Evolutionary conservation across 2,113 vertebrate genomes (phyloP).

Genomic region (Aphyosemion australe): DNA sequence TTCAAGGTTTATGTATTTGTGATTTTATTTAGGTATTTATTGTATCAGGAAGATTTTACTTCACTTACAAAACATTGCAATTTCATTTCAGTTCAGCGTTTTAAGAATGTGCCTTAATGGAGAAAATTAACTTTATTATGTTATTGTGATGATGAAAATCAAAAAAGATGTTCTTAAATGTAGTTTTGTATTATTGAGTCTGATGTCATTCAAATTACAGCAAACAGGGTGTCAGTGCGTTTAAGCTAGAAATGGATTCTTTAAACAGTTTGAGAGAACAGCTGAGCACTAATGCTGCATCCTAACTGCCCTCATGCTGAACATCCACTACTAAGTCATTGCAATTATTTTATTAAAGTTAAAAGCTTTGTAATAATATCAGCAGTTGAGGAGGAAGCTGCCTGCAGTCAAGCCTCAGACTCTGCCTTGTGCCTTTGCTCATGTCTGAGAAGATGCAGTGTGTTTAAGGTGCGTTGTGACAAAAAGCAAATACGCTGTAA

Average conservation of each 20-base stretch:
- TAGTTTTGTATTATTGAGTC: too few relatives aligned
- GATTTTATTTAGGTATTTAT: too few relatives aligned
- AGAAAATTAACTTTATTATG: too few relatives aligned
- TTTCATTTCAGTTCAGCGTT: too few relatives aligned
- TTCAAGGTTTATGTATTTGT: too few relatives aligned
- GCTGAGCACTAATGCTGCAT: background rate
- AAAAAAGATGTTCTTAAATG: too few relatives aligned
- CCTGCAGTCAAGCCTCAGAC: conserved; percentile 5
- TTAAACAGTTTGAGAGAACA: background rate
- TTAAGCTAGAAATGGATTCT: background rate
- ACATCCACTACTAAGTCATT: conserved; percentile 3
- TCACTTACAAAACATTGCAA: too few relatives aligned
- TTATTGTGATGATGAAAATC: too few relatives aligned
- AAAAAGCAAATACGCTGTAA: conserved; percentile 77
- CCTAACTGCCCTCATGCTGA: background rate
- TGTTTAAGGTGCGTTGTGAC: conserved; percentile 74
- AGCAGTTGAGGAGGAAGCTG: conserved; percentile 15
- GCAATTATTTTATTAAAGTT: conserved; percentile 1
- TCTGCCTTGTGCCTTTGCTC: conserved; percentile 17
- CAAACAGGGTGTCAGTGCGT: too few relatives aligned
- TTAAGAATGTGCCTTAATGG: too few relatives aligned
- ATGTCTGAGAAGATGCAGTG: conserved; percentile 69
- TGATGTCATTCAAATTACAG: too few relatives aligned
- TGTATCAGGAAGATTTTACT: too few relatives aligned
- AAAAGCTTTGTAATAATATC: conserved; percentile 1